Evolutionary conservation across 2,113 vertebrate species (phyloP).

Genomic region (Microcebus lehilahytsara): DNA sequence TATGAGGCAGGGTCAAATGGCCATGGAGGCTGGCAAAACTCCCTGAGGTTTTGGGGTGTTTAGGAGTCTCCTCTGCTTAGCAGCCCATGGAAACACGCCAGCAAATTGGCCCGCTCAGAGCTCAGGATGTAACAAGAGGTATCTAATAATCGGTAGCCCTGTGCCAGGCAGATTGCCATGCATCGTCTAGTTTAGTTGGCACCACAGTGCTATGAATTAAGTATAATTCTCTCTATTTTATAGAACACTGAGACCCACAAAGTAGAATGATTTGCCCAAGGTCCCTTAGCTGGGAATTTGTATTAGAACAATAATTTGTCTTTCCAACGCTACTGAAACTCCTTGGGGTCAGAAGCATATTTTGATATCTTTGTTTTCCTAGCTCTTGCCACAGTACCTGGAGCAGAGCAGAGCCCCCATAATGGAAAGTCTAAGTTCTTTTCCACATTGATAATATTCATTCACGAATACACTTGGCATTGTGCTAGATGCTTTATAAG

Average conservation of each 20-base stretch:
- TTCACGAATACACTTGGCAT: background rate
- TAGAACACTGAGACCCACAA: background rate
- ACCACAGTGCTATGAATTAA: background rate
- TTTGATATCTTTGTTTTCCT: slow-evolving; percentile 29
- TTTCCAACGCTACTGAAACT: background rate
- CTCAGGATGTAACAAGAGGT: background rate
- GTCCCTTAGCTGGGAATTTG: background rate
- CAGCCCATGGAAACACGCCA: background rate
- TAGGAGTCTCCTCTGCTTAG: background rate
- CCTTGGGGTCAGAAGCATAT: background rate
- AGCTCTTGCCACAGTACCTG: background rate
- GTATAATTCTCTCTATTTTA: background rate
- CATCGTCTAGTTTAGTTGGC: background rate
- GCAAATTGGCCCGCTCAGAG: background rate
- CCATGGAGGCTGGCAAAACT: background rate
- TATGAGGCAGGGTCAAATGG: background rate
- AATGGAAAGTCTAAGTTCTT: background rate
- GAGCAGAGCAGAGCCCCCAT: background rate
- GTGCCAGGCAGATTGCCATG: background rate
- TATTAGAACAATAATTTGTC: background rate
- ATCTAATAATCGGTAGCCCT: background rate
- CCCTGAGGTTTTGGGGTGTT: background rate
- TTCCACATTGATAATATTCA: background rate
- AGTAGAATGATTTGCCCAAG: background rate
- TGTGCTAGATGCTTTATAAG: background rate